Evolutionary conservation across 1,140 invertebrate species (phyloP), one percentile per base, ranked within the genome.

Genomic region (Lucilia cuprina): DNA sequence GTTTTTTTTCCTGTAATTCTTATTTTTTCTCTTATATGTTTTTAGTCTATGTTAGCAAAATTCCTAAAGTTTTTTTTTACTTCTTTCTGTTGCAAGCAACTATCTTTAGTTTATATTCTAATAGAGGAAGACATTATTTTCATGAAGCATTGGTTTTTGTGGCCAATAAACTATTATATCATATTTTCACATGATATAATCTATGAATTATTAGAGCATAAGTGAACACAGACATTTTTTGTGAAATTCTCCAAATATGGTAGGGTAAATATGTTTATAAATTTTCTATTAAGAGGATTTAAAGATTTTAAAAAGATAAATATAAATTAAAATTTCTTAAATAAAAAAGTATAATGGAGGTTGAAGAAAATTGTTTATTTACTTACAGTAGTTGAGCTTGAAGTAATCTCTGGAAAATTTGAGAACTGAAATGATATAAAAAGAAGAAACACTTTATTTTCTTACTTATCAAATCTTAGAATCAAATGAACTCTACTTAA

Each of bases 151-250:
- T 70, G 19, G 65, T 70, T 70, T 70, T 70, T 70, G n/a, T 70
- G 65, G 65, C 65, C 65, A 70, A 70, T 70, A 70, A 70, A 70
- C 65, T 70, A 70, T 70, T 21, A 70, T 70, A 70, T 7, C 65
- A 70, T 70, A 70, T 70, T 70, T 70, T 70, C 65, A 19, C 21
- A 19, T 2, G 19, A 21, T 70, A 70, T 70, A 70, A 70, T 70
- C 65, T 70, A 19, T 70, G 25, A 70, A 70, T 70, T 70, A 70
- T 70, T 70, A 25, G 65, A 70, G 65, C 65, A 70, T 19, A 70
- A 70, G 65, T 70, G 65, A 21, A 70, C n/a, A 70, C 19, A 70
- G 25, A 30, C 25, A 70, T 5, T 21, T 70, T 70, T 70, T 70
- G 50, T 8, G 13, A 55, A 12, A 14, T 41, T 41, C 10, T 7